A percentile compares a stretch with the other conserved stretches of the same genome.
These are phyloP conservation scores for Amia ocellicauda DNA, from an alignment of 2,113 vertebrate species.

Conservation along the genomic window DNA sequence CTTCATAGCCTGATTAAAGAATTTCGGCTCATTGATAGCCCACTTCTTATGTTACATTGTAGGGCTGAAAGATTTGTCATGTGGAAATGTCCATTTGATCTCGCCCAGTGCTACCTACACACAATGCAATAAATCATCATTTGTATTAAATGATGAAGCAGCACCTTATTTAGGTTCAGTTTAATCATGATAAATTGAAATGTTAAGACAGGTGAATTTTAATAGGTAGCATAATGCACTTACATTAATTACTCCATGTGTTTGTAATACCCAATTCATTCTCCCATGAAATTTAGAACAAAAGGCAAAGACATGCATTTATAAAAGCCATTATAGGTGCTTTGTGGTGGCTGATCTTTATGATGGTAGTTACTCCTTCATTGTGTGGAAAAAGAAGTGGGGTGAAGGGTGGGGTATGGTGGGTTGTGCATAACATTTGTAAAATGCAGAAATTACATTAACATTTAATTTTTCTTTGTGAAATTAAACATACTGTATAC, in stretches of 20 bases:
- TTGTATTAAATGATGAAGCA: constrained; percentile 57
- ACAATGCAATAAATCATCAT: constrained; percentile 64
- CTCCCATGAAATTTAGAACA: constrained; percentile 35
- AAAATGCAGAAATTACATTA: no score
- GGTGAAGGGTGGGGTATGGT: no score
- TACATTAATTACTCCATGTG: constrained; percentile 69
- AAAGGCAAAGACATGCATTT: background rate
- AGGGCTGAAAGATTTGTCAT: constrained; percentile 48
- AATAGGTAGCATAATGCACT: constrained; percentile 60
- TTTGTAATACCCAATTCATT: constrained; percentile 44
- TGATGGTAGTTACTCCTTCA: background rate
- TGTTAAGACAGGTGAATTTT: constrained; percentile 65
- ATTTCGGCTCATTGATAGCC: constrained; percentile 47
- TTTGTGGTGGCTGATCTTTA: background rate
- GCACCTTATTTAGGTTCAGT: constrained; percentile 49
- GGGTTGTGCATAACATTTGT: no score
- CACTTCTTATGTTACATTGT: constrained; percentile 49
- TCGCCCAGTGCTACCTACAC: constrained; percentile 52
- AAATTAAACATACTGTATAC: no score
- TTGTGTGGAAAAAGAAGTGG: no score
- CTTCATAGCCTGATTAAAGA: constrained; percentile 31
- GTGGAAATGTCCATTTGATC: constrained; percentile 55
- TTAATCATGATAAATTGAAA: constrained; percentile 69
- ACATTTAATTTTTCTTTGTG: no score
- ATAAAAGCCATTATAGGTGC: constrained; percentile 2